Evolutionary conservation across 2,888 invertebrate genomes (phyloP).

Genomic region (Acrobasis suavella): DNA sequence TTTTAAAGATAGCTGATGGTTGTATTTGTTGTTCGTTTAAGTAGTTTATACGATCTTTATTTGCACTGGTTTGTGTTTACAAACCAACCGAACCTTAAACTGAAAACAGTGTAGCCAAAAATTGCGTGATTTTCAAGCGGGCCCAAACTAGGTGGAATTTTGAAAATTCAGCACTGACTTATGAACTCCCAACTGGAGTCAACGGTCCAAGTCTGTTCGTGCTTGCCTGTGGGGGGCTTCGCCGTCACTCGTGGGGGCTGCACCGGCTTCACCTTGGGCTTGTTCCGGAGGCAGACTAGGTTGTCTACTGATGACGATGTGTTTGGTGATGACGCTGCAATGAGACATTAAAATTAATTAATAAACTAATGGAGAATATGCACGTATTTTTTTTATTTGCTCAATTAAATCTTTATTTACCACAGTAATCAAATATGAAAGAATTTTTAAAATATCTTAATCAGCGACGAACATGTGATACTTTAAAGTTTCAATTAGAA

Average conservation of each 20-base stretch:
- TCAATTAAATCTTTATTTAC: too few species aligned
- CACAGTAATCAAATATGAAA: too few species aligned
- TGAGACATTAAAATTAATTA: too few species aligned
- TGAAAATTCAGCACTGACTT: slow-evolving; percentile 75
- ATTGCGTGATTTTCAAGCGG: slow-evolving; percentile 9
- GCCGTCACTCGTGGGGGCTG: slow-evolving; percentile 85
- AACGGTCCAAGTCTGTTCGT: slow-evolving; percentile 88
- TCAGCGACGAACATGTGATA: too few species aligned
- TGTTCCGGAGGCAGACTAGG: slow-evolving; percentile 78
- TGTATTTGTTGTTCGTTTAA: too few species aligned
- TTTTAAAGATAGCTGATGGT: too few species aligned
- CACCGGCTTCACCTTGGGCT: slow-evolving; percentile 86
- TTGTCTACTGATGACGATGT: slow-evolving; percentile 88
- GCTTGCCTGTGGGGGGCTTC: slow-evolving; percentile 77
- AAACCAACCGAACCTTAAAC: slow-evolving; percentile 9
- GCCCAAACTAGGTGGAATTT: background rate
- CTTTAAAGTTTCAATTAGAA: too few species aligned
- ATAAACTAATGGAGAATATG: too few species aligned
- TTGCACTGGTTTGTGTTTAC: background rate
- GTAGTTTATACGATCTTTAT: background rate
- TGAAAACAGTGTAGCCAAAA: background rate
- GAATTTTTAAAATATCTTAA: too few species aligned
- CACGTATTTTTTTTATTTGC: too few species aligned
- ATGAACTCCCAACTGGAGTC: slow-evolving; percentile 96
- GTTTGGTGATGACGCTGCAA: slow-evolving; percentile 75